phyloP scores from a whole-genome alignment of 2,888 invertebrate species.

The Terebella lapidaria region DNA sequence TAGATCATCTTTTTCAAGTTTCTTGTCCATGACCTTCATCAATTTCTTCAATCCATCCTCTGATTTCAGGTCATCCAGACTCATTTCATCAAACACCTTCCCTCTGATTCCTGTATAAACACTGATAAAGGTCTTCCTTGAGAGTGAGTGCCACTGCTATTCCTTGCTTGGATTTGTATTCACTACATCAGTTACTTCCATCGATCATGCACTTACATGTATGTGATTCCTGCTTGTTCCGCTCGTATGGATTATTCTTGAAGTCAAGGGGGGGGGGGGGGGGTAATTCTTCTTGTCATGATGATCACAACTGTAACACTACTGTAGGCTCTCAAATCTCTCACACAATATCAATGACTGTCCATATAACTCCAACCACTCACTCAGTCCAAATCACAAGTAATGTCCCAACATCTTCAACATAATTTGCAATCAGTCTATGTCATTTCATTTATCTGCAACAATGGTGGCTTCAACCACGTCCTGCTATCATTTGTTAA shows the following conservation, averaged over 20 bases:
- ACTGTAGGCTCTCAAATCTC: too few species aligned
- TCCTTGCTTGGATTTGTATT: neutral
- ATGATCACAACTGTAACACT: too few species aligned
- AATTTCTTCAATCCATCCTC: neutral
- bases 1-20: neutral
- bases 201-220: too few species aligned
- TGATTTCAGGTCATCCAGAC: neutral
- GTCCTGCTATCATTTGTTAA: too few species aligned
- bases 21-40: neutral
- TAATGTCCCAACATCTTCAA: too few species aligned
- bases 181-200: neutral
- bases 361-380: too few species aligned
- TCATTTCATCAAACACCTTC: neutral
- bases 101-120: neutral
- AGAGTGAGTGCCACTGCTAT: neutral
- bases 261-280: too few species aligned
- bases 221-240: neutral
- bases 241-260: neutral
- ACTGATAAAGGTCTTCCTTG: neutral
- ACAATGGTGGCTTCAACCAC: too few species aligned
- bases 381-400: too few species aligned
- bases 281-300: neutral
- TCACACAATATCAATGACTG: too few species aligned
- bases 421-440: too few species aligned
- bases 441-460: too few species aligned